phyloP scores from a whole-genome alignment of 2,888 invertebrate species.

The Teleiodes luculella region DNA sequence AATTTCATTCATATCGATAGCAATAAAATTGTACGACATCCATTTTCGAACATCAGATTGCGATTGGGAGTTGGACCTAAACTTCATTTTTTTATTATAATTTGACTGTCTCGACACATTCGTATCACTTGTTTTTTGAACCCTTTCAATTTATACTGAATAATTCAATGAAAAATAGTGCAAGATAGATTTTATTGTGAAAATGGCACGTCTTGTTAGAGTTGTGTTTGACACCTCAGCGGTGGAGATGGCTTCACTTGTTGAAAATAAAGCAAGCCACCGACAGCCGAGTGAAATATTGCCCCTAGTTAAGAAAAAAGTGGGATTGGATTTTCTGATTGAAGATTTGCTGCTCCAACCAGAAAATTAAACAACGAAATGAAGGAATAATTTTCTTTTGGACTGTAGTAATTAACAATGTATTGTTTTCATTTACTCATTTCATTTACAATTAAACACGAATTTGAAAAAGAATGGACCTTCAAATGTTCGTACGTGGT shows the following conservation, averaged over 20 bases:
- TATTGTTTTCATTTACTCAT: no score
- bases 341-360: background rate
- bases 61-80: constrained; percentile 17
- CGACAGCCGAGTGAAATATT: constrained; percentile 1
- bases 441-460: no score
- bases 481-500: no score
- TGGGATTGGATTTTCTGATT: background rate
- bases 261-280: constrained; percentile 5
- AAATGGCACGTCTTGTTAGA: constrained; percentile 56
- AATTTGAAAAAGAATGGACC: no score
- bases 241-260: constrained; percentile 20
- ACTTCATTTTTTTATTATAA: constrained; percentile 65
- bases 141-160: constrained; percentile 68
- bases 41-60: background rate
- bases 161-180: constrained; percentile 53
- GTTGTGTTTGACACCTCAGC: constrained; percentile 35
- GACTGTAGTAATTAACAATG: no score
- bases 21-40: constrained; percentile 1
- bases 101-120: constrained; percentile 58
- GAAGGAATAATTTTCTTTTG: no score
- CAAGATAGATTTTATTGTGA: constrained; percentile 52
- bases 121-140: constrained; percentile 53
- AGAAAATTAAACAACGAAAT: no score
- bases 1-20: background rate
- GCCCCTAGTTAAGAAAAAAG: background rate